A percentile compares a stretch with the other conserved stretches of the same genome.
Conservation (phyloP, 2,113 vertebrate genomes). For the Chlorocebus sabaeus region DNA sequence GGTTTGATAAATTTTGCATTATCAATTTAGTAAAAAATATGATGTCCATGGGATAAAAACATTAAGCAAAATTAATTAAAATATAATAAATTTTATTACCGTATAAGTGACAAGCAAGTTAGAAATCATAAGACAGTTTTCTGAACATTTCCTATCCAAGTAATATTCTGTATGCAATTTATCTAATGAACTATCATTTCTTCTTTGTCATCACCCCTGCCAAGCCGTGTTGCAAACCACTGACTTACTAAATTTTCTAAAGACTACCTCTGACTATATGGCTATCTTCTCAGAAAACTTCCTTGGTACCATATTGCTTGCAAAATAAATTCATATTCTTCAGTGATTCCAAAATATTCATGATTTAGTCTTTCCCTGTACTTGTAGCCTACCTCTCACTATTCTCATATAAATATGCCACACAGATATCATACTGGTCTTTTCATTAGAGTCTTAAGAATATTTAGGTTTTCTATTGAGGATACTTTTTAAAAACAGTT, state of each 20-base stretch:
- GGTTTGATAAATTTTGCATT: background rate
- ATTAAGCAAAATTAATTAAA: background rate
- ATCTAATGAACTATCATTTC: background rate
- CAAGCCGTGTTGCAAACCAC: background rate
- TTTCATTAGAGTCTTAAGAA: background rate
- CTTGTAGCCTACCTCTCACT: background rate
- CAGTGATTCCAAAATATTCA: background rate
- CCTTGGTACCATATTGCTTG: background rate
- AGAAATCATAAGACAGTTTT: background rate
- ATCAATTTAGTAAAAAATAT: background rate
- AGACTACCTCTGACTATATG: background rate
- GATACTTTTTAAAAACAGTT: background rate
- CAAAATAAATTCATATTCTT: background rate
- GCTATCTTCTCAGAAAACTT: background rate
- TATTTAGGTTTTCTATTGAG: background rate
- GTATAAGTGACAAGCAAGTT: background rate
- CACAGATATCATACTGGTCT: background rate
- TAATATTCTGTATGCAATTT: background rate
- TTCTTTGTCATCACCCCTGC: background rate
- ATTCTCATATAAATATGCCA: background rate
- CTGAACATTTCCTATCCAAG: background rate
- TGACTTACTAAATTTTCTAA: background rate
- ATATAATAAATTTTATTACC: background rate
- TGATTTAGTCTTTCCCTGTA: background rate
- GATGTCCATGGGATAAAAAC: background rate